Evolutionary conservation across 2,888 invertebrate species (phyloP), one percentile per base, ranked within the genome.

Genomic region (Euplexia lucipara): DNA sequence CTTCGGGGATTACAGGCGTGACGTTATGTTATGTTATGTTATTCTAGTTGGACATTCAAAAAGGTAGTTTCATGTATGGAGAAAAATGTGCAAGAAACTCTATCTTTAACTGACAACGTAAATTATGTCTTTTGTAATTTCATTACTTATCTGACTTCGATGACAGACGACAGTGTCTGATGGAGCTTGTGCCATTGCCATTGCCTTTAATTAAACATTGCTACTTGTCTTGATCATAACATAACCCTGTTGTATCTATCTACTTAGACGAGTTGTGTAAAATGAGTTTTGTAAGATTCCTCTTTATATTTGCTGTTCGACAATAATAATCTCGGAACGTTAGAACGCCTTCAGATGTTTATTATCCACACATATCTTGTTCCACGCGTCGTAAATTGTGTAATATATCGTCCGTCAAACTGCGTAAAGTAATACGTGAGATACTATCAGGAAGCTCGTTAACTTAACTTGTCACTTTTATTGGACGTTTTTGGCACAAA

Each of bases 341-440:
- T 49, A 58, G 35, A 39, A 44, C 35, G 37, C 42, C 20, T 30
- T 45, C 16, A 30, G 18, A 6, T 61, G 57, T 73, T 73, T 67
- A 67, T 53, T 61, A 68, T 41, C n/a, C 41, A 44, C 68, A 73
- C 73, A 67, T 57, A 57, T 73, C 44, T 53, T 35, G 32, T 49
- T 45, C 14, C 57, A 73, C 53, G 16, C 35, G 44, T 61, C 68
- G 73, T 73, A 73, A 68, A 56, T 30, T 34, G 26, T 14, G 8
- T 58, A 47, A 72, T 68, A 73, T 68, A 68, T 68, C 26, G 68
- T 62, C 54, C 57, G 44, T 61, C 49, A 57, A 30, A 18, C 32
- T 37, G 16, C n/a, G 39, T 74, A 58, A 72, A 54, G 14, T 51
- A 37, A 68, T 45, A 61, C 44, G 14, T 32, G 18, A 73, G 52